These are phyloP conservation scores for Coracias cyanogaster DNA, from an alignment of 2,797 vertebrate species.

Conservation along the genomic window DNA sequence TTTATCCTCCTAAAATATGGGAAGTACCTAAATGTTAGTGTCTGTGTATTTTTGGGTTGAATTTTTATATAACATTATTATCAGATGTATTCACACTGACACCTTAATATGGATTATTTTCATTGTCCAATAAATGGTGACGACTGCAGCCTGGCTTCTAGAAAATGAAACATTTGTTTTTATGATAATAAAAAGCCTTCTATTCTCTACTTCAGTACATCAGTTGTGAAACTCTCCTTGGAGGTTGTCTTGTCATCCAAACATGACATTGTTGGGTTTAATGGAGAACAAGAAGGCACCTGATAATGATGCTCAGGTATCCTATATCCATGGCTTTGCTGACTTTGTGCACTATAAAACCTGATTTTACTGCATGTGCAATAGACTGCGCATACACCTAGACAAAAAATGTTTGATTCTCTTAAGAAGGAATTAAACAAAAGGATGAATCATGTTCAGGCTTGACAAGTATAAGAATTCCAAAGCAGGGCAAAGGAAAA, in stretches of 20 bases:
- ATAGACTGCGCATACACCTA: background rate
- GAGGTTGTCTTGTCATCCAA: background rate
- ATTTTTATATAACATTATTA: background rate
- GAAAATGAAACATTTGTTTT: background rate
- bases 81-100: background rate
- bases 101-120: background rate
- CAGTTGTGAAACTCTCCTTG: background rate
- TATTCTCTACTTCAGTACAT: background rate
- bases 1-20: background rate
- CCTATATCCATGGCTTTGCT: background rate
- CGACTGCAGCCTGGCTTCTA: background rate
- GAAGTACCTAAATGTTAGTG: background rate
- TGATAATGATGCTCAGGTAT: background rate
- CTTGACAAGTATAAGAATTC: background rate
- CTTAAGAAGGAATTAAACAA: background rate
- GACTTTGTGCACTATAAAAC: background rate
- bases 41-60: background rate
- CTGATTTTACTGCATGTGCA: background rate
- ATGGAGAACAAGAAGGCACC: background rate
- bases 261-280: fast-evolving
- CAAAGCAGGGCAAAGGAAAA: background rate
- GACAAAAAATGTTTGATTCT: background rate
- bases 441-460: conserved; percentile 4
- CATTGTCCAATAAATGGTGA: background rate
- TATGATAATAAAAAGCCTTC: background rate